Conservation (phyloP, 2,888 invertebrate species). For the Folsomia candida region DNA sequence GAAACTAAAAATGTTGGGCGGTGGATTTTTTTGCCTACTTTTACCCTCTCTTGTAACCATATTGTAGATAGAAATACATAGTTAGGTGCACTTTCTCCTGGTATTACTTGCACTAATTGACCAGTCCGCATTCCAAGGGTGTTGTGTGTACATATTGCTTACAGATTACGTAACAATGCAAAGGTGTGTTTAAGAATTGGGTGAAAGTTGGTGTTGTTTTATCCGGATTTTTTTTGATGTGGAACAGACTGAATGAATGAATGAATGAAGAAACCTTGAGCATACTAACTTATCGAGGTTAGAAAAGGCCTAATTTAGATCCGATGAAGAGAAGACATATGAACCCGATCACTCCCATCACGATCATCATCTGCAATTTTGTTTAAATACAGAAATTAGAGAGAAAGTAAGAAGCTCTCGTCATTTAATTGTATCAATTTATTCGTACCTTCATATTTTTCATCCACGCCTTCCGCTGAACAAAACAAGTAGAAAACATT, state of each 20-base stretch:
- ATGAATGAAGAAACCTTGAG: background rate
- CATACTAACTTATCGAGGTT: background rate
- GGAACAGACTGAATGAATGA: background rate
- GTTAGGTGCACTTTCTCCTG: no score
- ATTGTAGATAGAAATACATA: no score
- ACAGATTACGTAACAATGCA: background rate
- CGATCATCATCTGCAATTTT: constrained; percentile 92
- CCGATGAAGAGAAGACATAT: constrained; percentile 61
- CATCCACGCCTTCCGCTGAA: constrained; percentile 93
- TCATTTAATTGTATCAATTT: no score
- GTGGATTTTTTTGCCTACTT: no score
- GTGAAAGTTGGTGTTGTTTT: background rate
- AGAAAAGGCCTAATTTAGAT: constrained; percentile 13
- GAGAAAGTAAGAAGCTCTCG: no score
- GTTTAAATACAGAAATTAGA: constrained; percentile 52
- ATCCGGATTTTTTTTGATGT: background rate
- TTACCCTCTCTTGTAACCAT: no score
- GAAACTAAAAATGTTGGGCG: no score
- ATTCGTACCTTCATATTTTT: constrained; percentile 90
- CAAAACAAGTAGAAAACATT: no score
- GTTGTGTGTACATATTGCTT: no score
- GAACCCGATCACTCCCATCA: constrained; percentile 79
- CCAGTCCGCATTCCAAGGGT: no score
- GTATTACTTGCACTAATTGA: no score
- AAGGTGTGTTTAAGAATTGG: background rate